Percentiles rank a stretch among this genome's conserved stretches.
Conservation (phyloP, 2,888 invertebrate species). For the Meganola albula region DNA sequence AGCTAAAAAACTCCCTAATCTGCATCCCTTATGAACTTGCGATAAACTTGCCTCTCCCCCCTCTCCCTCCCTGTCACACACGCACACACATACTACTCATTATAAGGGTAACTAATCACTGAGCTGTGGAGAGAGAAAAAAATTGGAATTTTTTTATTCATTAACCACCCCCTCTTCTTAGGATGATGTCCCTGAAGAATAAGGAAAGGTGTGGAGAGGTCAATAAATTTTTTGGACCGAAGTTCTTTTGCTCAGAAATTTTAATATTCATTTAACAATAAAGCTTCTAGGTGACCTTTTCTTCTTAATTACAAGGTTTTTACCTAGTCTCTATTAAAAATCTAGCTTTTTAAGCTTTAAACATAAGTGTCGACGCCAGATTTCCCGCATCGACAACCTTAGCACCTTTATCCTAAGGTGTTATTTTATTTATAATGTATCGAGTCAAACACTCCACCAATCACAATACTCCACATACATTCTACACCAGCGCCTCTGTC, state of each 20-base stretch:
- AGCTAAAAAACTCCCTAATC: conserved; percentile 54
- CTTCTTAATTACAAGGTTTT: not conserved
- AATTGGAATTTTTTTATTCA: conserved; percentile 74
- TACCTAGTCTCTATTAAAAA: too few relatives aligned
- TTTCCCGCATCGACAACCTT: too few relatives aligned
- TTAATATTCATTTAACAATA: too few relatives aligned
- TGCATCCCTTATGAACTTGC: conserved; percentile 63
- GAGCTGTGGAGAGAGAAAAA: conserved; percentile 68
- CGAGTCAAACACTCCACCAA: too few relatives aligned
- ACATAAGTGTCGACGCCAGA: too few relatives aligned
- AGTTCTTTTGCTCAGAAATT: too few relatives aligned
- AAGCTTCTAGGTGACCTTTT: conserved; percentile 5
- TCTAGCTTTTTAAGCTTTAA: too few relatives aligned
- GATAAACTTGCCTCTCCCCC: conserved; percentile 54
- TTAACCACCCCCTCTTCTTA: conserved; percentile 76
- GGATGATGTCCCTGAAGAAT: conserved; percentile 49
- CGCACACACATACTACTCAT: conserved; percentile 64
- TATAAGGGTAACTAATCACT: conserved; percentile 77
- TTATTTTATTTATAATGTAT: too few relatives aligned
- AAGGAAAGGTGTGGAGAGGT: conserved; percentile 34
- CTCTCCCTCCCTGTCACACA: conserved; percentile 37
- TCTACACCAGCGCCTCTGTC: too few relatives aligned
- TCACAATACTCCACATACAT: too few relatives aligned
- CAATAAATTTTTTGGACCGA: too few relatives aligned
- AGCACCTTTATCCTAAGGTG: too few relatives aligned